A percentile compares a stretch with the other conserved stretches of the same genome.
phyloP scores from a whole-genome alignment of 1,140 invertebrate species.

The Pentalonia nigronervosa region DNA sequence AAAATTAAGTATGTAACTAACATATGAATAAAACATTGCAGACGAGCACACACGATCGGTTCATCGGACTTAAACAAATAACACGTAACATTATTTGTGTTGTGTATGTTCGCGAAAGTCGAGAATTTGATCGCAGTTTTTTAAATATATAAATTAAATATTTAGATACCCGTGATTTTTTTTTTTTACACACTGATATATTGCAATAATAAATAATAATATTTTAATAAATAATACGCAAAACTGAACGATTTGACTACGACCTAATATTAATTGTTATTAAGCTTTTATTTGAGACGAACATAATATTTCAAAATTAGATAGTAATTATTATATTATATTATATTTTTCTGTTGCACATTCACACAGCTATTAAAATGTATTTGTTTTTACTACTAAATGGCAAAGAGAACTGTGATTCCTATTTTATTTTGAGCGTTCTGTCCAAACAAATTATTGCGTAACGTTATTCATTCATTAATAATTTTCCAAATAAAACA shows the following conservation, averaged over 20 bases:
- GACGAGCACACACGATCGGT: neutral
- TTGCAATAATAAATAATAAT: neutral
- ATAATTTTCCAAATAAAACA: neutral
- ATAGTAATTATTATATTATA: no score
- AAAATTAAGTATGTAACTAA: neutral
- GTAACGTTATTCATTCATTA: neutral
- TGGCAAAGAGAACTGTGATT: neutral
- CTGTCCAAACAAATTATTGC: neutral
- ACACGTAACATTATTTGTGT: neutral
- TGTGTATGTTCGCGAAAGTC: neutral
- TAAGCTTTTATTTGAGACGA: neutral
- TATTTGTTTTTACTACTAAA: neutral
- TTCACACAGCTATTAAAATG: neutral
- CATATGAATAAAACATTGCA: neutral
- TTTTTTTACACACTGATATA: neutral
- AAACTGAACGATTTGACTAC: neutral
- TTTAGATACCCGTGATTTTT: neutral
- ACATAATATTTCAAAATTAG: neutral
- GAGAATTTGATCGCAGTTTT: neutral
- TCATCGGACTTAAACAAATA: neutral
- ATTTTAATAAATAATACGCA: neutral
- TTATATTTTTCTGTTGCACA: neutral
- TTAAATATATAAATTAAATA: neutral
- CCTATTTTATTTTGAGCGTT: neutral
- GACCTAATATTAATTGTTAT: neutral